phyloP scores from a whole-genome alignment of 2,113 vertebrate species.

The Melanerpes formicivorus region DNA sequence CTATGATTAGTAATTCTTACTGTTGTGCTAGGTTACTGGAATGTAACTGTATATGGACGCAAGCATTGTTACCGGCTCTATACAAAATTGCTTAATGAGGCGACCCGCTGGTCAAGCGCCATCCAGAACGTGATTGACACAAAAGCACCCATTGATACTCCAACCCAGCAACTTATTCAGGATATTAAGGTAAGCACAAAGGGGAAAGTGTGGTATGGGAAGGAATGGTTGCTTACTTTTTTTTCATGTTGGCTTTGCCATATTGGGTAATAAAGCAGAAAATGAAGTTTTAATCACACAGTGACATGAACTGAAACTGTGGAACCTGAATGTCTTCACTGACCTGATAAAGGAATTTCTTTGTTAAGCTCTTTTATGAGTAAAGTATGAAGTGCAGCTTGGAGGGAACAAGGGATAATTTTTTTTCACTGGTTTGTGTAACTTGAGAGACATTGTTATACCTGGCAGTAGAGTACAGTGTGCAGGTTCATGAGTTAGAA shows the following conservation, averaged over 20 bases:
- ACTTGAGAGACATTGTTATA: background rate
- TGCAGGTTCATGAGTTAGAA: background rate
- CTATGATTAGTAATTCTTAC: background rate
- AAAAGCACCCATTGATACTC: conserved; percentile 93
- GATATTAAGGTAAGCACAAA: conserved; percentile 88
- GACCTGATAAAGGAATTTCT: conserved; percentile 15
- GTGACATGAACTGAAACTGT: background rate
- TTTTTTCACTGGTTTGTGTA: conserved; percentile 18
- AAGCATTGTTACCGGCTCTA: conserved; percentile 95
- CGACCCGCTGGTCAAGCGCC: conserved; percentile 89
- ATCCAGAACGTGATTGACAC: conserved; percentile 95
- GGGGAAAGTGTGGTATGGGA: background rate
- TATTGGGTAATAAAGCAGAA: background rate
- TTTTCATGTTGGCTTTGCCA: background rate
- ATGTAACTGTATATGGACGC: conserved; percentile 89
- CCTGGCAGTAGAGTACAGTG: background rate
- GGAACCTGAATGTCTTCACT: background rate
- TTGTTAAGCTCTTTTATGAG: background rate
- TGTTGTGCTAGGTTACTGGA: conserved; percentile 89
- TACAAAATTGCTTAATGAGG: conserved; percentile 93
- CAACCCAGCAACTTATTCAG: conserved; percentile 95
- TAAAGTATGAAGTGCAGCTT: background rate
- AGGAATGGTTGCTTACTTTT: background rate
- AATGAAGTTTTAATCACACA: background rate
- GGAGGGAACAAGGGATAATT: background rate